A percentile compares a stretch with the other conserved stretches of the same genome.
These are phyloP conservation scores for Pseudopleuronectes americanus DNA, from an alignment of 2,797 vertebrate genomes.

Conservation along the genomic window DNA sequence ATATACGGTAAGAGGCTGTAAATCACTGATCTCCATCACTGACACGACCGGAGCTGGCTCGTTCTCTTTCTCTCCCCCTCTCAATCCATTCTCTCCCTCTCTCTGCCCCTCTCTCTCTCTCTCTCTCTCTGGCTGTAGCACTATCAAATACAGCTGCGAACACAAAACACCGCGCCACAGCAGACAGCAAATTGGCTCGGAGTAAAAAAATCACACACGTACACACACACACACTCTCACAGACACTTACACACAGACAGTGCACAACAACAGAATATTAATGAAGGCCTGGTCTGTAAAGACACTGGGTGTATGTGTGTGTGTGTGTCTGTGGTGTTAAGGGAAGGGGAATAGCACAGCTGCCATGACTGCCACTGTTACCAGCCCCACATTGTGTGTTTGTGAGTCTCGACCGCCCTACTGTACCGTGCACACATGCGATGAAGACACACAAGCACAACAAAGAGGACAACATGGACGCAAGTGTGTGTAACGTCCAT, in stretches of 20 bases:
- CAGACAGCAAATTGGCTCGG: constrained; percentile 87
- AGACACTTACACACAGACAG: constrained; percentile 76
- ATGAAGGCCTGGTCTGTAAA: constrained; percentile 79
- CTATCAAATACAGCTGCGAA: constrained; percentile 92
- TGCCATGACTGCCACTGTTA: constrained; percentile 54
- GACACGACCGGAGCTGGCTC: constrained; percentile 81
- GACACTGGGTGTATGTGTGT: constrained; percentile 37
- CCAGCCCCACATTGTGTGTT: constrained; percentile 56
- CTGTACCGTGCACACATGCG: constrained; percentile 29
- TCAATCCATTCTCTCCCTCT: not conserved
- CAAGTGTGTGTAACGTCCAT: constrained; percentile 10
- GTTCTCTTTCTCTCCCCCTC: constrained; percentile 18
- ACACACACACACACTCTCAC: constrained; percentile 40
- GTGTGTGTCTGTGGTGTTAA: constrained; percentile 21
- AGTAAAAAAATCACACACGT: constrained; percentile 46
- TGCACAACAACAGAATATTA: constrained; percentile 88
- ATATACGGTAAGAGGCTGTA: constrained; percentile 84
- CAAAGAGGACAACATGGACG: constrained; percentile 21
- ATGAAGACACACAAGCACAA: constrained; percentile 26
- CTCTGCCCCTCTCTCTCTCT: constrained; percentile 9
- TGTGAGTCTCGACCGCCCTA: constrained; percentile 9
- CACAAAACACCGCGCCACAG: constrained; percentile 84
- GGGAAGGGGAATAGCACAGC: constrained; percentile 62
- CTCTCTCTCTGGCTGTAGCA: constrained; percentile 66
- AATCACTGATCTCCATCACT: constrained; percentile 86